Conservation (phyloP, 2,113 vertebrate species). For the Otocyon megalotis region DNA sequence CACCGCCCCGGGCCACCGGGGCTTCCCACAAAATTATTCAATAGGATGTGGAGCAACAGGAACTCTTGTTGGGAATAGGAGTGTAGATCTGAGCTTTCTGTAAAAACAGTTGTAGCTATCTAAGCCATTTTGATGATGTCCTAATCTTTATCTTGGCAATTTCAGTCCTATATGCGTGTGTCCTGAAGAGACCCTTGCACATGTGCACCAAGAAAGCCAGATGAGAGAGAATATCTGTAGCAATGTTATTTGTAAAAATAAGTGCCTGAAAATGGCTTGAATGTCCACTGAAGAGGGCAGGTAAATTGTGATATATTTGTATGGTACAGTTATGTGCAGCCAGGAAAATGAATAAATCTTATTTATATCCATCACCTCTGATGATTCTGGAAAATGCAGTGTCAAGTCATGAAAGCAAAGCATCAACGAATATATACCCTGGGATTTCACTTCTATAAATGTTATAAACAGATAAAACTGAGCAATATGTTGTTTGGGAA, state of each 20-base stretch:
- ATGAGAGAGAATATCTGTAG: neutral
- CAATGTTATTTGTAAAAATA: neutral
- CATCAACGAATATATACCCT: fast-evolving
- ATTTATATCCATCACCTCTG: neutral
- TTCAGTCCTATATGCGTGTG: fast-evolving
- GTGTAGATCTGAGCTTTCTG: neutral
- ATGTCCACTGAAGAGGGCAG: neutral
- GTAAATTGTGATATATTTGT: no score
- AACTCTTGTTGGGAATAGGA: neutral
- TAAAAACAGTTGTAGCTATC: neutral
- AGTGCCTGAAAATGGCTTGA: neutral
- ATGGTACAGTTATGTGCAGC: neutral
- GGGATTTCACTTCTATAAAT: neutral
- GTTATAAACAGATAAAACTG: neutral
- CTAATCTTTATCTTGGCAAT: neutral
- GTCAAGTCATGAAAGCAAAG: neutral
- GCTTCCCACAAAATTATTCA: neutral
- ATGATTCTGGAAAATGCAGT: neutral
- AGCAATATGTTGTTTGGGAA: neutral
- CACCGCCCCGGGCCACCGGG: no score
- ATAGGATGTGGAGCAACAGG: no score
- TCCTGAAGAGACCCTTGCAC: neutral
- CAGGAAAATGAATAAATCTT: neutral
- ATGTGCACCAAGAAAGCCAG: neutral
- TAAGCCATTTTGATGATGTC: neutral